Evolutionary conservation across 2,113 vertebrate genomes (phyloP).

Genomic region (Erinaceus europaeus): DNA sequence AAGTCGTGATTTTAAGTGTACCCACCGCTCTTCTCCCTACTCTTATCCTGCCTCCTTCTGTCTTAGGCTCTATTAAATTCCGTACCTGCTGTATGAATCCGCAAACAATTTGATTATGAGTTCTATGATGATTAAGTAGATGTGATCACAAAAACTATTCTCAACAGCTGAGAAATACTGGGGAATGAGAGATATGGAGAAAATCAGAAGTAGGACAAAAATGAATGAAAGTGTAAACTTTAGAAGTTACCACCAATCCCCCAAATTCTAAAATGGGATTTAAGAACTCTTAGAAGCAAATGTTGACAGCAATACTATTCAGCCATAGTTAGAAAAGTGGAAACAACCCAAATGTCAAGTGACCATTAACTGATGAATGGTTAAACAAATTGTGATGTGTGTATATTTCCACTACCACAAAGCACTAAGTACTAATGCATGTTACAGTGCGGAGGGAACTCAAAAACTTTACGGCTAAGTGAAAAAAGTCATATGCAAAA

Average conservation of each 20-base stretch:
- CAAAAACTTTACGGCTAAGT: neutral
- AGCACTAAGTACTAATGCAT: neutral
- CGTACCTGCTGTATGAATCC: neutral
- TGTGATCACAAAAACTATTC: neutral
- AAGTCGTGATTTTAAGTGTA: constrained; percentile 27
- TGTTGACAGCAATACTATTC: neutral
- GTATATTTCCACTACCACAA: neutral
- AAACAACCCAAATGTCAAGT: neutral
- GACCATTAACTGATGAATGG: neutral
- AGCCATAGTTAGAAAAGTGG: neutral
- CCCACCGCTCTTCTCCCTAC: neutral
- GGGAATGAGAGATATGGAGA: neutral
- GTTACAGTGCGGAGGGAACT: neutral
- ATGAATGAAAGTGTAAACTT: neutral
- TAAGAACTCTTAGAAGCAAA: neutral
- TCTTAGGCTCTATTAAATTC: neutral
- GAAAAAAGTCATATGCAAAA: neutral
- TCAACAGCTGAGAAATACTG: neutral
- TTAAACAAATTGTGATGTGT: neutral
- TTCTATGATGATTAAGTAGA: constrained; percentile 10
- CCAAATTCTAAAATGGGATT: constrained; percentile 2
- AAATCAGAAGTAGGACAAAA: constrained; percentile 19
- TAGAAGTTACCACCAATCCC: neutral
- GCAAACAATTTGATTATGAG: constrained; percentile 28
- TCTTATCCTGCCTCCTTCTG: neutral